Evolutionary conservation across 2,797 vertebrate genomes (phyloP).

Genomic region (Bovichtus diacanthus): DNA sequence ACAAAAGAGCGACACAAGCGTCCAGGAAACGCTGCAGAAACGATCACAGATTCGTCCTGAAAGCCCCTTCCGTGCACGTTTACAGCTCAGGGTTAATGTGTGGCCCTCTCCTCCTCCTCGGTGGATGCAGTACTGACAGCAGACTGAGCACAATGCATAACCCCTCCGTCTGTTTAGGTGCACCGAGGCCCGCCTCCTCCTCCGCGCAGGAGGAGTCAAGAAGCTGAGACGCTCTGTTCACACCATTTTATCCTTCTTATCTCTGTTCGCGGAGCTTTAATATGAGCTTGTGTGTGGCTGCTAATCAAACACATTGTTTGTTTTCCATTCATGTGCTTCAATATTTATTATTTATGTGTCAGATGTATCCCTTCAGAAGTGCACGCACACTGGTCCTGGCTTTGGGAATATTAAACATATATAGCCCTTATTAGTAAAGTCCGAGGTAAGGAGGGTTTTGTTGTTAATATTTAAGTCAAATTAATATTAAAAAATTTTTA

Average conservation of each 20-base stretch:
- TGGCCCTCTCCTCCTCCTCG: constrained; percentile 24
- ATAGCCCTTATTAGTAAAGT: no score
- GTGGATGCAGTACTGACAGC: constrained; percentile 76
- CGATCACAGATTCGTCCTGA: not conserved
- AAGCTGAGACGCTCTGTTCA: constrained; percentile 59
- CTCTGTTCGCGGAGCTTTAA: constrained; percentile 51
- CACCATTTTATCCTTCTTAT: constrained; percentile 56
- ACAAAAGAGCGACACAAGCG: constrained; percentile 25
- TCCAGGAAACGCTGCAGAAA: constrained; percentile 24
- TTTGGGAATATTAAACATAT: not conserved
- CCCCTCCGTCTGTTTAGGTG: constrained; percentile 85
- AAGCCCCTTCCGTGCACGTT: constrained; percentile 15
- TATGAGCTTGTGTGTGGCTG: constrained; percentile 38
- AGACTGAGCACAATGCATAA: constrained; percentile 80
- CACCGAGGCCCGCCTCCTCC: constrained; percentile 76
- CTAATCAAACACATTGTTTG: constrained; percentile 9
- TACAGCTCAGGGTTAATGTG: constrained; percentile 8
- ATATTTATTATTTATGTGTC: not conserved
- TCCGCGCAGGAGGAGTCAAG: constrained; percentile 82
- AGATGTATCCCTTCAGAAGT: not conserved
- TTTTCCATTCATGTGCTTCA: not conserved
- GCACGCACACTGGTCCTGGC: rapidly evolving
- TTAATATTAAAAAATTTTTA: not conserved
- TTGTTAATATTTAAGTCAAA: constrained; percentile 9
- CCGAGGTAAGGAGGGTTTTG: not conserved